Conservation (phyloP, 2,888 invertebrate genomes). For the Byasa hedistus region DNA sequence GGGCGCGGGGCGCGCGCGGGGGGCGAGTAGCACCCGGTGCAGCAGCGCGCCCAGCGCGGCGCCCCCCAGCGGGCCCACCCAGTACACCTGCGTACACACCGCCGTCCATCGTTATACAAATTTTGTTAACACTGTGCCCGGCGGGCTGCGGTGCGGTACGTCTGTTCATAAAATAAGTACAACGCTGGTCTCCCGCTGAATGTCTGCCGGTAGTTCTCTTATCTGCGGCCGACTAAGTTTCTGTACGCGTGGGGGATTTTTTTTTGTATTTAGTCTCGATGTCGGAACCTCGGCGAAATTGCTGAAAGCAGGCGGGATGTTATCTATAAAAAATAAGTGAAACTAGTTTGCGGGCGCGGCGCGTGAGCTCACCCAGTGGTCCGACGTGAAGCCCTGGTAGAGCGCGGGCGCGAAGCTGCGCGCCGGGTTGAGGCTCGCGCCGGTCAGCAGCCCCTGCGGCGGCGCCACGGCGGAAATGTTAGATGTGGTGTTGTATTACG, state of each 20-base stretch:
- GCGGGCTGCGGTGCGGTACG: too few relatives aligned
- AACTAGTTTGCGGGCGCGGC: neutral
- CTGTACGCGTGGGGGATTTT: too few relatives aligned
- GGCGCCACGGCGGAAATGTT: neutral
- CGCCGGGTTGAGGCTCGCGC: constrained; percentile 86
- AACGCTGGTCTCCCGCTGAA: too few relatives aligned
- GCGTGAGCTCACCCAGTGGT: constrained; percentile 82
- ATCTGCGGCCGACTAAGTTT: too few relatives aligned
- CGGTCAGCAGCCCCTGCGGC: constrained; percentile 83
- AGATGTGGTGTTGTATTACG: neutral
- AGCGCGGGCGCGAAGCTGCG: constrained; percentile 86
- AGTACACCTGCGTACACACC: constrained; percentile 67
- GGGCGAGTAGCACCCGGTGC: constrained; percentile 61
- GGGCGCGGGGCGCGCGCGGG: constrained; percentile 53
- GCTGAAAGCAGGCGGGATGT: too few relatives aligned
- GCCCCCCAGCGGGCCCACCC: constrained; percentile 66
- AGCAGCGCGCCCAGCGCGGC: constrained; percentile 55
- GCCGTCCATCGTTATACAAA: too few relatives aligned
- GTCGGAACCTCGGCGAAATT: too few relatives aligned
- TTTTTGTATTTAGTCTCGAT: too few relatives aligned
- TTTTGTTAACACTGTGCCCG: too few relatives aligned
- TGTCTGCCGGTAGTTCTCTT: too few relatives aligned
- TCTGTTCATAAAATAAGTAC: too few relatives aligned
- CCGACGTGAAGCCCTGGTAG: constrained; percentile 79
- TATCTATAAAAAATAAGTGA: too few relatives aligned